Percentiles rank a stretch among this genome's conserved stretches.
Conservation (phyloP, 2,888 invertebrate genomes). For the Drosophila suboccidentalis region DNA sequence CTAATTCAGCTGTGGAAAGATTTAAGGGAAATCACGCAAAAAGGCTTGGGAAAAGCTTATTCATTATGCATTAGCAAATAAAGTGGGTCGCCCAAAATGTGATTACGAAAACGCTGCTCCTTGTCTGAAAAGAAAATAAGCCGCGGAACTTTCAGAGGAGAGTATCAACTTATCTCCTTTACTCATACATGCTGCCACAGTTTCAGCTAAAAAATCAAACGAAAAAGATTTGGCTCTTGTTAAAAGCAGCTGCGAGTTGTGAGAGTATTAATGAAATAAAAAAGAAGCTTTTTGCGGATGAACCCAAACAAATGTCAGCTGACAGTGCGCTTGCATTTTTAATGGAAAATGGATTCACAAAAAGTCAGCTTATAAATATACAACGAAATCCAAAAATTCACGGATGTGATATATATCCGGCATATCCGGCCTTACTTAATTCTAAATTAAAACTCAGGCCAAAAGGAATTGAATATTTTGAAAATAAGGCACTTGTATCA, state of each 20-base stretch:
- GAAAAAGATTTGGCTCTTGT: constrained; percentile 5
- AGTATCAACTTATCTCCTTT: background rate
- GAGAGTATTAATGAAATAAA: constrained; percentile 3
- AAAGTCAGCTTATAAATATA: no score
- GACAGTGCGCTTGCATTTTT: no score
- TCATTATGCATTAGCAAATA: constrained; percentile 1
- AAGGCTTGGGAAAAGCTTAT: background rate
- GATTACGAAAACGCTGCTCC: background rate
- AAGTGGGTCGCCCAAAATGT: constrained; percentile 1
- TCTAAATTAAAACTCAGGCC: no score
- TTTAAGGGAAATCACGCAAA: background rate
- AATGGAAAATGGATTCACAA: no score
- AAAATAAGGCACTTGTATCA: no score
- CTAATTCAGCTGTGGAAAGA: background rate
- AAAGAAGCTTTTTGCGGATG: background rate
- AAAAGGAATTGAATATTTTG: no score
- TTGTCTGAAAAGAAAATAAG: constrained; percentile 1
- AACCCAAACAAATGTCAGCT: no score
- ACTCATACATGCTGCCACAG: background rate
- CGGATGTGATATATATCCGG: no score
- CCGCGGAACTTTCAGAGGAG: constrained; percentile 1
- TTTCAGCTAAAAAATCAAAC: background rate
- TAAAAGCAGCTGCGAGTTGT: constrained; percentile 16
- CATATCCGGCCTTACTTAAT: no score
- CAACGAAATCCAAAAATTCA: no score